Percentiles rank a stretch among this genome's conserved stretches.
Conservation (phyloP, 2,888 invertebrate species). For the Formica aserva region DNA sequence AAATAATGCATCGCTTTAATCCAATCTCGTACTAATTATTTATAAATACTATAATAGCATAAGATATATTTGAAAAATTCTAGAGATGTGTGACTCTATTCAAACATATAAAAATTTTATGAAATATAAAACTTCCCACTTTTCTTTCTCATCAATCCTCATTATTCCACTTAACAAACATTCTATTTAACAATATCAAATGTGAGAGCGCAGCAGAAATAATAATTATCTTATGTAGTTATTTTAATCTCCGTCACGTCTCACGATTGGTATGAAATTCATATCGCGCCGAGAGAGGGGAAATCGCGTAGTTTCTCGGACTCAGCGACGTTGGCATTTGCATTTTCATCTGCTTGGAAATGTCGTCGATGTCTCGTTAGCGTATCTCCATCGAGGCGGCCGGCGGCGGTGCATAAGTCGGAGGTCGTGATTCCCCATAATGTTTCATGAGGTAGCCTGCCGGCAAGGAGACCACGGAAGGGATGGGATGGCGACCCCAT, state of each 20-base stretch:
- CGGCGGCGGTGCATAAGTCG: constrained; percentile 53
- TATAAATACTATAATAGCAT: background rate
- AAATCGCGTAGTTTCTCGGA: constrained; percentile 20
- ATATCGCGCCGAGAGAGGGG: constrained; percentile 28
- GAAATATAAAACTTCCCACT: background rate
- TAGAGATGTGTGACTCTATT: background rate
- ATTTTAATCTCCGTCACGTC: constrained; percentile 39
- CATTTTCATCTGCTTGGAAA: constrained; percentile 57
- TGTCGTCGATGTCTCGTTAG: constrained; percentile 70
- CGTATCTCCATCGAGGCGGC: constrained; percentile 59
- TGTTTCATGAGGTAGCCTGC: constrained; percentile 26
- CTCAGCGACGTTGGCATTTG: constrained; percentile 42
- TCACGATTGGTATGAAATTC: constrained; percentile 40
- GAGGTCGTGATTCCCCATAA: constrained; percentile 50
- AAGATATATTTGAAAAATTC: background rate
- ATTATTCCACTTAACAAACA: background rate
- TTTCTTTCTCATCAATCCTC: background rate
- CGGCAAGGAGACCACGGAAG: background rate
- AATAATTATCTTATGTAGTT: constrained; percentile 25
- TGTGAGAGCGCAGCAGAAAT: background rate
- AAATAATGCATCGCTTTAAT: background rate
- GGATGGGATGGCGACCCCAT: constrained; percentile 45
- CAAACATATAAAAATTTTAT: background rate
- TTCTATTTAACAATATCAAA: constrained; percentile 6
- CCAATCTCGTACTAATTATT: background rate